Conservation (phyloP, 2,113 vertebrate genomes). For the Vombatus ursinus region DNA sequence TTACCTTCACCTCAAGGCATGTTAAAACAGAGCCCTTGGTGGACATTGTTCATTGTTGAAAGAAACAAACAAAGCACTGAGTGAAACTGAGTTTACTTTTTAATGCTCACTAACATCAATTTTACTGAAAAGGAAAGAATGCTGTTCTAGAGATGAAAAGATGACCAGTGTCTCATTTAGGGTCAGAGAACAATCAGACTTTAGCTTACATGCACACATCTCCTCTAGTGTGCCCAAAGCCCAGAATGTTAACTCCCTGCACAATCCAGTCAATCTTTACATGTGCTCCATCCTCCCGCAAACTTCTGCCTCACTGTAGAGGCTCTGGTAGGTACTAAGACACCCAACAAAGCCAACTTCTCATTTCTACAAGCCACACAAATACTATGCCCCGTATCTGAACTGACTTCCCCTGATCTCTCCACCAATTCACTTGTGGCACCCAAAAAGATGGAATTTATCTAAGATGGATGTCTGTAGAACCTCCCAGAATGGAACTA, state of each 20-base stretch:
- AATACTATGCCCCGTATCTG: not conserved
- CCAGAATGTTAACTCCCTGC: not conserved
- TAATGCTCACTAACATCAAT: conserved; percentile 44
- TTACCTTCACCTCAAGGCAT: conserved; percentile 28
- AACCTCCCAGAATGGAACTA: not conserved
- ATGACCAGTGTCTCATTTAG: not conserved
- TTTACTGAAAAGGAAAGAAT: conserved; percentile 10
- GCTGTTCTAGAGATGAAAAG: conserved; percentile 1
- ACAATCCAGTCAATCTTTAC: not conserved
- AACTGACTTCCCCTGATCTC: not conserved
- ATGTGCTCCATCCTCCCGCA: not conserved
- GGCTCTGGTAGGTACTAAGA: not conserved
- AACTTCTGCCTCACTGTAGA: not conserved
- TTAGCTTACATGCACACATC: not conserved
- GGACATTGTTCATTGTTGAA: conserved; percentile 54
- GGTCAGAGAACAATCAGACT: not conserved
- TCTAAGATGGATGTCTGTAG: not conserved
- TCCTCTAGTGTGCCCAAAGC: not conserved
- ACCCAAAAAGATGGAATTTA: not conserved
- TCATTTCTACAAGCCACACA: not conserved
- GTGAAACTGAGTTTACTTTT: conserved; percentile 43
- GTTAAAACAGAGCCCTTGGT: conserved; percentile 4
- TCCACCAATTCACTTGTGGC: not conserved
- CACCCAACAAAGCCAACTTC: not conserved
- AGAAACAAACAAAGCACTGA: conserved; percentile 22